Conservation (phyloP, 2,113 vertebrate genomes). For the Malaclemys terrapin region DNA sequence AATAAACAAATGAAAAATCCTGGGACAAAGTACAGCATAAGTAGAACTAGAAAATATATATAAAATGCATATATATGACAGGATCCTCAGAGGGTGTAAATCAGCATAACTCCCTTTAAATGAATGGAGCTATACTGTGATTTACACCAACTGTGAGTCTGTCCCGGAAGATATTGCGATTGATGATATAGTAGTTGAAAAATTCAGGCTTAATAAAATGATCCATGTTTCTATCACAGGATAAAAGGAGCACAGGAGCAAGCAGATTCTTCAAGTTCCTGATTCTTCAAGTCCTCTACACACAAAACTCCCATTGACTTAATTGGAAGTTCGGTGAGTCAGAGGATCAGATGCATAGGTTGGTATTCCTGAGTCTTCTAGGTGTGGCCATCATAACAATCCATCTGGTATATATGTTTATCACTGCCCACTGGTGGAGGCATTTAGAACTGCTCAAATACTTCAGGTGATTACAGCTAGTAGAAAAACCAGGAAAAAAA, state of each 20-base stretch:
- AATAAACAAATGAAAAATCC: background rate
- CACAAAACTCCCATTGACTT: background rate
- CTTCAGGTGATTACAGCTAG: rapidly evolving
- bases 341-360: background rate
- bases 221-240: background rate
- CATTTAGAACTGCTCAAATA: background rate
- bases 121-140: background rate
- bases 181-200: background rate
- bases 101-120: background rate
- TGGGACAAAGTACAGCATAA: background rate
- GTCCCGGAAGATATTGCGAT: background rate
- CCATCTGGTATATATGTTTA: background rate
- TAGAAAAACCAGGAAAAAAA: background rate
- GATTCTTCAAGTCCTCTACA: background rate
- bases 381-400: background rate
- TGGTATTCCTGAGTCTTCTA: background rate
- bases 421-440: background rate
- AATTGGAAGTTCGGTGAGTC: background rate
- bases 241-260: background rate
- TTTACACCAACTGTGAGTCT: background rate
- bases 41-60: background rate
- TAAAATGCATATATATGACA: rapidly evolving
- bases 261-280: background rate
- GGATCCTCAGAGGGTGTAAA: background rate
- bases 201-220: background rate